Evolutionary conservation across 2,113 vertebrate genomes (phyloP).

Genomic region (Crotalus helleri): DNA sequence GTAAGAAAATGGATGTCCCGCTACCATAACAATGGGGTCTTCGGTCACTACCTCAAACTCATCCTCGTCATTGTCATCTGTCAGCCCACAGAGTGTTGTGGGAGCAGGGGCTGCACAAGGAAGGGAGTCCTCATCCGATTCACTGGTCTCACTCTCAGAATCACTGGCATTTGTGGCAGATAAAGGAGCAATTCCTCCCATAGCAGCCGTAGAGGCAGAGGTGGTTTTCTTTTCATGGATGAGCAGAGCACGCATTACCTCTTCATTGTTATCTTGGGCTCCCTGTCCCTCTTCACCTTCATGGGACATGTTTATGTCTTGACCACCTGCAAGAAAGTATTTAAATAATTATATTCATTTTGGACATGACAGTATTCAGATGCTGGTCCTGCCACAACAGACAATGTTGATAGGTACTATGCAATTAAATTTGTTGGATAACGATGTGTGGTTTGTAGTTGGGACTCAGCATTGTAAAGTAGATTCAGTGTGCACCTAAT

Average conservation of each 20-base stretch:
- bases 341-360: neutral
- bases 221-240: slow-evolving; percentile 91
- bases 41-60: slow-evolving; percentile 92
- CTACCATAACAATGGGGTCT: slow-evolving; percentile 85
- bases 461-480: neutral
- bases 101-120: slow-evolving; percentile 36
- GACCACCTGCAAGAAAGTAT: slow-evolving; percentile 61
- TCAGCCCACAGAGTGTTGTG: slow-evolving; percentile 44
- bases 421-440: neutral
- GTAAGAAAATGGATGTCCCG: slow-evolving; percentile 81
- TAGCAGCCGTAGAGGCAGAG: slow-evolving; percentile 53
- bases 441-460: neutral
- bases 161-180: slow-evolving; percentile 78
- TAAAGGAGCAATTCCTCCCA: slow-evolving; percentile 61
- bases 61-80: slow-evolving; percentile 85
- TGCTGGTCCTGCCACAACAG: neutral
- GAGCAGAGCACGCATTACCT: slow-evolving; percentile 95
- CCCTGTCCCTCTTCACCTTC: slow-evolving; percentile 66
- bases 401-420: neutral
- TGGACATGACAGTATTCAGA: neutral
- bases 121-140: slow-evolving; percentile 87
- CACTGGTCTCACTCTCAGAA: slow-evolving; percentile 96
- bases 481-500: neutral
- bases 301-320: slow-evolving; percentile 71
- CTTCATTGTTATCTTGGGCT: slow-evolving; percentile 86